A percentile compares a stretch with the other conserved stretches of the same genome.
Conservation (phyloP, 2,888 invertebrate species). For the Mimas tiliae region DNA sequence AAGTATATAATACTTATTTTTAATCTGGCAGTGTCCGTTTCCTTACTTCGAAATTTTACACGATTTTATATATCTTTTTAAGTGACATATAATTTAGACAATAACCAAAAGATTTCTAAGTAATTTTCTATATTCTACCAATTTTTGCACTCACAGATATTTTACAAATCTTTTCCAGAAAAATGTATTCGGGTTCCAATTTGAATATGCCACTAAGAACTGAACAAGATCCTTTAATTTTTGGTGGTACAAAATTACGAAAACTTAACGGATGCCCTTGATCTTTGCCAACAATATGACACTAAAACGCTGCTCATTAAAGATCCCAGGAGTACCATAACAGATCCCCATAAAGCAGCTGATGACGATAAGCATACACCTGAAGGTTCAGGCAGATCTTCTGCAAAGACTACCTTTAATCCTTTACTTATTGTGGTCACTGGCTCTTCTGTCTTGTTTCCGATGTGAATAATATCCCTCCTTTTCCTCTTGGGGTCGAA, state of each 20-base stretch:
- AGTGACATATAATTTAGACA: not conserved
- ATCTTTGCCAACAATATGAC: conserved; percentile 73
- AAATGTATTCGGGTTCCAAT: not conserved
- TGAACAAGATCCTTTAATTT: not conserved
- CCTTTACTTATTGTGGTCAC: conserved; percentile 87
- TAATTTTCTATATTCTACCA: not conserved
- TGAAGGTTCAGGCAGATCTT: conserved; percentile 82
- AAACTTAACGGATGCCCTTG: conserved; percentile 64
- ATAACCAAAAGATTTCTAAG: not conserved
- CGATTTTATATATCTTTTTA: not conserved
- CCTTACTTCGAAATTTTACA: not conserved
- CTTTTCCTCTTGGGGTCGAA: conserved; percentile 77
- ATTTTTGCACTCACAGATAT: not conserved
- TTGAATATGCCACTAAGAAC: not conserved
- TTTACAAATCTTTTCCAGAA: not conserved
- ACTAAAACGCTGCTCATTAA: conserved; percentile 79
- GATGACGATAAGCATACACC: conserved; percentile 87
- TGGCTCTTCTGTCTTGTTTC: conserved; percentile 83
- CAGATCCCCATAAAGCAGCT: conserved; percentile 86
- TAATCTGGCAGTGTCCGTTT: conserved; percentile 7
- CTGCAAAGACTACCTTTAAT: conserved; percentile 88
- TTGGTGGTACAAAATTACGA: conserved; percentile 42
- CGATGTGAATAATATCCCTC: conserved; percentile 72
- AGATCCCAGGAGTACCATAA: conserved; percentile 85
- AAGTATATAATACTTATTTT: conserved; percentile 15